These are phyloP conservation scores for Chromoteleia sp. DNA, from an alignment of 2,888 invertebrate genomes.

Conservation along the genomic window DNA sequence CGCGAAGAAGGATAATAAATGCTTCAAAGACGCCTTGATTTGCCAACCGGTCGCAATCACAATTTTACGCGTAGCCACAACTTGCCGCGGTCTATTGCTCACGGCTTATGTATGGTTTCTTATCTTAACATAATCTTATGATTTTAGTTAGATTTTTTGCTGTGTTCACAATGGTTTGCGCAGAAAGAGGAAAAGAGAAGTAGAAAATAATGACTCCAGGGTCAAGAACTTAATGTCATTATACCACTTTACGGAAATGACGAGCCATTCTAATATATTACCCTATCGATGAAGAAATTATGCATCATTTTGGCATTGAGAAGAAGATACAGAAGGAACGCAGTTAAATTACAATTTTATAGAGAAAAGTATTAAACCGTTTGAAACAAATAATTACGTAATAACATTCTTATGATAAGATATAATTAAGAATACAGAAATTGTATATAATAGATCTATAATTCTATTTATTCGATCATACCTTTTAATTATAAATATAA, in stretches of 20 bases:
- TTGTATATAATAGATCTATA: no score
- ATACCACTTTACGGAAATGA: slow-evolving; percentile 32
- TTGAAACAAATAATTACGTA: no score
- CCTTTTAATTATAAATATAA: no score
- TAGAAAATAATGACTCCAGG: slow-evolving; percentile 36
- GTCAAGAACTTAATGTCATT: slow-evolving; percentile 43
- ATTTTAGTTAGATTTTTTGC: slow-evolving; percentile 55
- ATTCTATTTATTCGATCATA: no score
- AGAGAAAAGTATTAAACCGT: no score
- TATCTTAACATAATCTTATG: slow-evolving; percentile 55
- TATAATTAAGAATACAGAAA: no score
- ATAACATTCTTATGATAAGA: no score
- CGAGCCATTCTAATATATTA: slow-evolving; percentile 5
- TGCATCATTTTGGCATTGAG: not conserved
- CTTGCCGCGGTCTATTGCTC: slow-evolving; percentile 49
- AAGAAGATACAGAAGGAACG: not conserved
- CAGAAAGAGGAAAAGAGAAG: slow-evolving; percentile 26
- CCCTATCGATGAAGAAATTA: slow-evolving; percentile 23
- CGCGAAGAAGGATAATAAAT: slow-evolving; percentile 18
- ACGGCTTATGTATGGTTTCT: slow-evolving; percentile 58
- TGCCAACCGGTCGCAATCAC: slow-evolving; percentile 53
- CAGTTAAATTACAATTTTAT: not conserved
- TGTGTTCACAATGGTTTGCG: slow-evolving; percentile 45
- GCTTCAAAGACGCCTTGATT: slow-evolving; percentile 36
- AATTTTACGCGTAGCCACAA: slow-evolving; percentile 53